Evolutionary conservation across 2,888 invertebrate genomes (phyloP), one percentile per base, ranked within the genome.

Genomic region (Portevinia maculata): DNA sequence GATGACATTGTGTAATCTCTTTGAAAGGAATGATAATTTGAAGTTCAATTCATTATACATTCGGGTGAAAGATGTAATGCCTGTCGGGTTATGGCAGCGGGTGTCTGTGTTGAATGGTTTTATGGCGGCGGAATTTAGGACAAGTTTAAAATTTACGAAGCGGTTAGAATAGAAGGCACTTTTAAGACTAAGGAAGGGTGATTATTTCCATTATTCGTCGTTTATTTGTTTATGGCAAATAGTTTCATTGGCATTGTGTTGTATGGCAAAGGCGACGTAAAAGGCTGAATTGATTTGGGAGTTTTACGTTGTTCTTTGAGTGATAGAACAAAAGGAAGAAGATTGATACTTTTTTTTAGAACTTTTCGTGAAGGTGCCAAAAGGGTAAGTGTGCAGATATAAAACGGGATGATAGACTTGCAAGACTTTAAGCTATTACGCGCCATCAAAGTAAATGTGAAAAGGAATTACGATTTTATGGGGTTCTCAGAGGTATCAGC

Each of bases 1-100:
- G 83, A 78, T 83, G 83, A 83, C 83, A 83, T 78, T 78, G 83
- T 83, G 83, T 83, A 67, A 83, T 83, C 83, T 78, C 78, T 78
- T 83, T 78, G 83, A 78, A 83, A 52, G 67, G 83, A 83, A 83
- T 73, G 78, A 83, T 78, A 78, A 83, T 78, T 83, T 83, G 76
- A 83, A 83, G 83, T 83, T 83, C 83, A 83, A 78, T 83, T 83
- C 78, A 78, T 83, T 73, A 71, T 65, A 71, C 62, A 65, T 70
- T 71, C 59, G 59, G 46, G 53, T 59, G 50, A 55, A 79, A 50
- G 76, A 65, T 60, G 73, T 73, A 39, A 55, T 37, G 39, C n/a
- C 13, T 41, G 13, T 15, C 15, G 41, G 32, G 52, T 19, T 7
- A n/a, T 8, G 60, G 32, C 19, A 17, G 52, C 4, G 44, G 32